Base-by-base conservation (phyloP, 30 jellyfish, hydroid and myxozoan species). In the Mastigias papua region DNA sequence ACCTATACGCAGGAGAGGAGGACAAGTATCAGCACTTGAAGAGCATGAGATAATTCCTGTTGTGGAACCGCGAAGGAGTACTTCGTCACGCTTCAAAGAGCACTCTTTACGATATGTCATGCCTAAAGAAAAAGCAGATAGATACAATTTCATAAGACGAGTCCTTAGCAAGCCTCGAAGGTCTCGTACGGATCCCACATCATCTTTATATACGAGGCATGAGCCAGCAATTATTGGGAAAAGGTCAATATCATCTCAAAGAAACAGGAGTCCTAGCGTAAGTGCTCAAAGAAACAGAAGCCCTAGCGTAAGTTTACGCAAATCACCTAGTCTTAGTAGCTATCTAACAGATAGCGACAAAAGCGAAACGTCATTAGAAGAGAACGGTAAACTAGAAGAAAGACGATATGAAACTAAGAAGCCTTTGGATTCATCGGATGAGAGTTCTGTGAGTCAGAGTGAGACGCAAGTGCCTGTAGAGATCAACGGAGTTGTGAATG, bases 381-480 rank as follows among this genome's bases (percentile, higher is more conserved):
- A 46, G 26, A 11, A 42, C 54, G 32, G 63, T 9, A 19, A 25
- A 42, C 90, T 82, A 30, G 51, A 67, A 65, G 63, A 34, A 79
- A 81, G 60, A 37, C 3, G 70, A 8, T 35, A 80, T 67, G 81
- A 70, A 0, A 80, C 82, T 34, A 80, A 21, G 31, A 74, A 63
- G 49, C 0, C 63, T 63, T 25, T 26, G 29, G 64, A 67, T n/a
- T 32, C 27, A 26, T 63, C 74, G 6, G 80, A 30, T n/a, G 81
- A 72, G 48, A 51, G 54, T 23, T 49, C 68, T 34, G 30, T 20
- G 21, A 25, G 25, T 9, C n/a, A 35, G 16, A 21, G 51, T 15
- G 83, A 48, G 30, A 69, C 57, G 49, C 77, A 64, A 34, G 88
- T 85, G 27, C 94, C 94, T 33, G 78, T 85, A 17, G 87, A 85